Evolutionary conservation across 2,113 vertebrate species (phyloP).

Genomic region (Amblyornis subalaris): DNA sequence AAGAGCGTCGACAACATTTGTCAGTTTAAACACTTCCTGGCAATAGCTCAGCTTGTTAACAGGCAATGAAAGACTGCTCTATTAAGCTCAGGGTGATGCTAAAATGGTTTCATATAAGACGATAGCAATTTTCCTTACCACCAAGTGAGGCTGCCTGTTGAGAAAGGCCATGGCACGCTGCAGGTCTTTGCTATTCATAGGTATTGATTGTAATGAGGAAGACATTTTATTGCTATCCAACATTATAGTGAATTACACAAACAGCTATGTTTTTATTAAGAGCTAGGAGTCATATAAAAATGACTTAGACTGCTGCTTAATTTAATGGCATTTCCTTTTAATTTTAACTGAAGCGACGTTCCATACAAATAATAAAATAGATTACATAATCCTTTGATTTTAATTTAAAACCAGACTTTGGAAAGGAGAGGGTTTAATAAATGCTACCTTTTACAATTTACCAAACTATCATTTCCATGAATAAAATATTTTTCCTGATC

Average conservation of each 20-base stretch:
- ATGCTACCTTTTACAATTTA: background rate
- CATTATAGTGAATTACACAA: background rate
- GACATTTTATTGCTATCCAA: constrained; percentile 48
- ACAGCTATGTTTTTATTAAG: constrained; percentile 57
- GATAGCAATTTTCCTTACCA: constrained; percentile 66
- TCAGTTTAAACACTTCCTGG: constrained; percentile 52
- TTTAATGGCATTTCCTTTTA: constrained; percentile 19
- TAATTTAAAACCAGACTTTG: background rate
- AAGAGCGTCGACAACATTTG: constrained; percentile 42
- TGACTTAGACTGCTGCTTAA: constrained; percentile 13
- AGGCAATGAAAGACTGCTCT: constrained; percentile 64
- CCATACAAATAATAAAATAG: background rate
- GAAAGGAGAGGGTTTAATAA: background rate
- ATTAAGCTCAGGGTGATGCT: constrained; percentile 52
- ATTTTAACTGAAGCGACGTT: constrained; percentile 16
- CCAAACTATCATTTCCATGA: background rate
- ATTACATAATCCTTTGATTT: background rate
- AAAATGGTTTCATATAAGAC: constrained; percentile 51
- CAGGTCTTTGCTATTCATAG: constrained; percentile 73
- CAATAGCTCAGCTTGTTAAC: constrained; percentile 69
- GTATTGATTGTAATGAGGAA: constrained; percentile 74
- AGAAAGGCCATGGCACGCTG: constrained; percentile 65
- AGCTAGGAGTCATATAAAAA: constrained; percentile 26
- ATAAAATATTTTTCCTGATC: background rate
- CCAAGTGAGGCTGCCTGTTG: constrained; percentile 62